phyloP scores from a whole-genome alignment of 2,888 invertebrate species.

The Argyresthia goedartella region DNA sequence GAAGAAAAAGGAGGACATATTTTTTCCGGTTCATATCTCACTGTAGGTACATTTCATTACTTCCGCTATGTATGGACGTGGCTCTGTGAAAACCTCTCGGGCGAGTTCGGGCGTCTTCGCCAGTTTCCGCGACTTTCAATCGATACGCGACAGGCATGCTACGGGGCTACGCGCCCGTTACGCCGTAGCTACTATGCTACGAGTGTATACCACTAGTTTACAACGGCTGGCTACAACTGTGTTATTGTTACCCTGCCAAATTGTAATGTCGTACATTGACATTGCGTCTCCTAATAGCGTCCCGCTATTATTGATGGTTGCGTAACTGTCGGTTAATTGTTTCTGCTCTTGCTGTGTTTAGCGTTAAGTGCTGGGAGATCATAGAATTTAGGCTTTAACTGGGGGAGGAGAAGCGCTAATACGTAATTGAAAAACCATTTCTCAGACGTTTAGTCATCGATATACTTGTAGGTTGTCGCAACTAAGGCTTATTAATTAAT shows the following conservation, averaged over 20 bases:
- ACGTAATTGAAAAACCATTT: too few relatives aligned
- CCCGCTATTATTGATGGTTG: neutral
- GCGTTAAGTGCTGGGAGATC: neutral
- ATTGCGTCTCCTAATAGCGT: neutral
- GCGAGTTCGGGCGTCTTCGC: constrained; percentile 33
- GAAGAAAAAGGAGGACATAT: constrained; percentile 61
- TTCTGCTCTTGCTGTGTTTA: neutral
- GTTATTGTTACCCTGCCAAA: constrained; percentile 1
- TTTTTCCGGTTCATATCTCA: constrained; percentile 69
- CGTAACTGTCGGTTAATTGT: neutral
- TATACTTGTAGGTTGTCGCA: too few relatives aligned
- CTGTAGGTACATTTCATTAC: constrained; percentile 62
- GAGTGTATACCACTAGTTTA: constrained; percentile 22
- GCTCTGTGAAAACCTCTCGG: constrained; percentile 29
- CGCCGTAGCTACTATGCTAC: constrained; percentile 43
- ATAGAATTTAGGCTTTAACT: neutral
- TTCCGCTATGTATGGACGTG: constrained; percentile 60
- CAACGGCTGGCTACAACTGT: constrained; percentile 27
- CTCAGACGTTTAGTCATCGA: too few relatives aligned
- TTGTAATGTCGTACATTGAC: neutral
- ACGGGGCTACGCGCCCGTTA: constrained; percentile 19
- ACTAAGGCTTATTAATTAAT: too few relatives aligned
- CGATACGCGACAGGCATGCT: constrained; percentile 52
- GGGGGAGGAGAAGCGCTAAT: neutral
- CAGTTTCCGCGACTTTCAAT: constrained; percentile 42